These are phyloP conservation scores for Girardinus metallicus DNA, from an alignment of 2,797 vertebrate genomes.

Conservation along the genomic window DNA sequence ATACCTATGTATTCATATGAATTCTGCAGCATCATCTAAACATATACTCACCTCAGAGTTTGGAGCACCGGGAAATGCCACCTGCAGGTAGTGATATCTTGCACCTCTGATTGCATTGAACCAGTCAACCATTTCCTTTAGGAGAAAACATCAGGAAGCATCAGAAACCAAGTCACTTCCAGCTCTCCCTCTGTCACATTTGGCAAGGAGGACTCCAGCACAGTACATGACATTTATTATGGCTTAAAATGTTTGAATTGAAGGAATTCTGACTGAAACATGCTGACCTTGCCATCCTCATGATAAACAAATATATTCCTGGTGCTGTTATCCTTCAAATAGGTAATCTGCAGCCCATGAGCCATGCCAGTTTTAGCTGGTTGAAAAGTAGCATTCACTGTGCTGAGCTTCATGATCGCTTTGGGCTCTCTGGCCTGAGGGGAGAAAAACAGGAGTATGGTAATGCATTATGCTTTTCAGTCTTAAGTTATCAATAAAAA, in stretches of 20 bases:
- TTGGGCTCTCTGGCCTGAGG: slow-evolving; percentile 94
- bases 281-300: slow-evolving; percentile 93
- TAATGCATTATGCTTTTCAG: neutral
- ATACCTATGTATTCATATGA: neutral
- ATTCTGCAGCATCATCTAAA: neutral
- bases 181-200: neutral
- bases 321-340: slow-evolving; percentile 96
- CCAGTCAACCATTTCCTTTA: slow-evolving; percentile 96
- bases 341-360: slow-evolving; percentile 93
- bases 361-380: slow-evolving; percentile 91
- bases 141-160: slow-evolving; percentile 1
- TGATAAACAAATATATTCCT: slow-evolving; percentile 97
- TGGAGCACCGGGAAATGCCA: slow-evolving; percentile 91
- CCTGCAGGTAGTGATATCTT: slow-evolving; percentile 94
- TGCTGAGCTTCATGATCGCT: slow-evolving; percentile 91
- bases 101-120: slow-evolving; percentile 95
- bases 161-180: neutral
- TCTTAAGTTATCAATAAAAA: neutral
- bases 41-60: slow-evolving; percentile 79
- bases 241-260: neutral
- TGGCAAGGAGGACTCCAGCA: neutral
- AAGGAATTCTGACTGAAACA: neutral
- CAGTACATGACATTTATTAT: neutral
- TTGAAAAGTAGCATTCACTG: slow-evolving; percentile 94
- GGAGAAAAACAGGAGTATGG: neutral